phyloP scores from a whole-genome alignment of 1,140 invertebrate genomes.

The Trachelipus rathkii region DNA sequence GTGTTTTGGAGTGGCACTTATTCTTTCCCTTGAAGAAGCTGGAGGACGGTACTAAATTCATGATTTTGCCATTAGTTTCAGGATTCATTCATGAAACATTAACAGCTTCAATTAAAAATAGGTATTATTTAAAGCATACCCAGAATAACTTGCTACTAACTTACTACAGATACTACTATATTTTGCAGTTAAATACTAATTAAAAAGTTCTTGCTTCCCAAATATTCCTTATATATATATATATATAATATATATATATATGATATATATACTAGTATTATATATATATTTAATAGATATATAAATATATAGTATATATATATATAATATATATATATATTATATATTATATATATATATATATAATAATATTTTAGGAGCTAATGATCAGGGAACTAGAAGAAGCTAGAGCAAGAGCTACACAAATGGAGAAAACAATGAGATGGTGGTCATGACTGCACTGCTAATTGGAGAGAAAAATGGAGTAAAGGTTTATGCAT shows the following conservation, averaged over 20 bases:
- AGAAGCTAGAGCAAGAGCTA: conserved; percentile 80
- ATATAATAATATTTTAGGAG: conserved; percentile 34
- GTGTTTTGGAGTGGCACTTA: too few relatives aligned
- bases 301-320: not conserved
- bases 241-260: not conserved
- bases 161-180: not conserved
- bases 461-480: conserved; percentile 87
- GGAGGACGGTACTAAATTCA: too few relatives aligned
- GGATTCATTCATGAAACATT: too few relatives aligned
- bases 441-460: conserved; percentile 94
- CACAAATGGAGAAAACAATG: conserved; percentile 99
- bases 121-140: too few relatives aligned
- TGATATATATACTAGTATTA: too few relatives aligned
- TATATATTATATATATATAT: not conserved
- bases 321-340: not conserved
- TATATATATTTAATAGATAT: too few relatives aligned
- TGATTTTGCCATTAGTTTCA: too few relatives aligned
- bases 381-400: conserved; percentile 70
- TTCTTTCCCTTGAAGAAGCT: too few relatives aligned
- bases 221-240: not conserved
- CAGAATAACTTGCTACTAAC: too few relatives aligned
- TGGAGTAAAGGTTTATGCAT: conserved; percentile 98
- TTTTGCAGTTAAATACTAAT: not conserved
- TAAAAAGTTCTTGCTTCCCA: not conserved
- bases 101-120: too few relatives aligned